A percentile compares a stretch with the other conserved stretches of the same genome.
These are phyloP conservation scores for Ammodytes dubius DNA, from an alignment of 2,113 vertebrate genomes.

Conservation along the genomic window DNA sequence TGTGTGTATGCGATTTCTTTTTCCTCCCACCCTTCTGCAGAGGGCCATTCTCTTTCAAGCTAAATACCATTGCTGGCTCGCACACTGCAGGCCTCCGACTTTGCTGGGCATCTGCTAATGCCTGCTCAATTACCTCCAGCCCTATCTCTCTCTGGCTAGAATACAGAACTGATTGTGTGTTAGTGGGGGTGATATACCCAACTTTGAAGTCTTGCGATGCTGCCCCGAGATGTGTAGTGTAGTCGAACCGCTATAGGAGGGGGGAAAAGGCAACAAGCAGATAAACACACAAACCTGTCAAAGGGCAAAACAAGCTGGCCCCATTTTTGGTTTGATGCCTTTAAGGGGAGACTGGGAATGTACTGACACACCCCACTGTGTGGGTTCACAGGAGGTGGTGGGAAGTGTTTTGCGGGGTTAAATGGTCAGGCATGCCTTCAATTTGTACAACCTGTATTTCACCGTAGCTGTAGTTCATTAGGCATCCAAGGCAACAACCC, in stretches of 20 bases:
- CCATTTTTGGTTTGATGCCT: slow-evolving; percentile 16
- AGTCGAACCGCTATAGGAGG: not conserved
- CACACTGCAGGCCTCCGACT: slow-evolving; percentile 40
- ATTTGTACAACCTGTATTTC: slow-evolving; percentile 33
- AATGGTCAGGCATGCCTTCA: slow-evolving; percentile 37
- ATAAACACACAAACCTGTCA: slow-evolving; percentile 53
- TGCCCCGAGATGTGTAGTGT: slow-evolving; percentile 18
- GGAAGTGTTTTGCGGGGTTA: slow-evolving; percentile 42
- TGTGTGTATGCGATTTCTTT: slow-evolving; percentile 10
- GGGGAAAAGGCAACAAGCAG: not conserved
- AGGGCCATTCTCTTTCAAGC: slow-evolving; percentile 55
- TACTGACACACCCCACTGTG: not conserved
- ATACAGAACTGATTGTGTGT: slow-evolving; percentile 21
- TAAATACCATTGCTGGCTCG: slow-evolving; percentile 30
- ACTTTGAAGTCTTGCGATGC: slow-evolving; percentile 52
- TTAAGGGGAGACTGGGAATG: slow-evolving; percentile 3
- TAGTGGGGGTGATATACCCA: not conserved
- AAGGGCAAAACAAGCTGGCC: slow-evolving; percentile 42
- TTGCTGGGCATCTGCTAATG: slow-evolving; percentile 64
- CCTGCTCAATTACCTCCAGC: slow-evolving; percentile 61
- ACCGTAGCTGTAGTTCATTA: slow-evolving; percentile 58
- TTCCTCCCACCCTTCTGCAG: slow-evolving; percentile 26
- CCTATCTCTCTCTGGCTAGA: slow-evolving; percentile 25
- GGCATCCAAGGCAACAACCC: slow-evolving; percentile 30
- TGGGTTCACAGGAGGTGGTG: slow-evolving; percentile 25